Percentiles rank a stretch among this genome's conserved stretches.
Evolutionary conservation across 1,140 invertebrate species (phyloP).

Genomic region (Drosophila lini): DNA sequence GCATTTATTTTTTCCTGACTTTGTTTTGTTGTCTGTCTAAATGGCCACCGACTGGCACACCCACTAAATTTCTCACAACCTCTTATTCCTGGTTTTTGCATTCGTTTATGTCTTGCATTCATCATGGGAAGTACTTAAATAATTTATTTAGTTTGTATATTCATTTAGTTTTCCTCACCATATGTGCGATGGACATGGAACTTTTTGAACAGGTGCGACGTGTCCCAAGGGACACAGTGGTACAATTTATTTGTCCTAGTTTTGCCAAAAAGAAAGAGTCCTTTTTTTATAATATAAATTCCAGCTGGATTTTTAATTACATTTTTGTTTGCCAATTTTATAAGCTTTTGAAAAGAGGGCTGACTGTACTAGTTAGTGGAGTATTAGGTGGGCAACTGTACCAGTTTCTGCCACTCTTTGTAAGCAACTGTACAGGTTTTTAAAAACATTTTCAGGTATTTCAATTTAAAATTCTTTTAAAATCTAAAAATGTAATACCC

Average conservation of each 20-base stretch:
- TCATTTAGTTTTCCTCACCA: conserved; percentile 18
- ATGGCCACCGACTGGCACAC: conserved; percentile 47
- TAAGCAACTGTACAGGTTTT: not conserved
- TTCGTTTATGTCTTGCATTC: conserved; percentile 4
- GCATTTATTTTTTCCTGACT: conserved; percentile 35
- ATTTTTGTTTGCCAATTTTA: too few species aligned
- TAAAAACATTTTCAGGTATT: not conserved
- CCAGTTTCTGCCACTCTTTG: not conserved
- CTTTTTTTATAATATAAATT: not conserved
- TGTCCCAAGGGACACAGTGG: conserved; percentile 15
- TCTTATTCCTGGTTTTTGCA: conserved; percentile 8
- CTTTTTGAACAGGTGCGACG: conserved; percentile 41
- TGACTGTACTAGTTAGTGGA: not conserved
- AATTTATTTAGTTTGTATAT: conserved; percentile 45
- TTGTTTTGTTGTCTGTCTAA: conserved; percentile 23
- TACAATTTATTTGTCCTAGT: not conserved
- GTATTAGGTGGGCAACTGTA: conserved; percentile 11
- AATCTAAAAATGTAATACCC: not conserved
- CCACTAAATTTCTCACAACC: conserved; percentile 32
- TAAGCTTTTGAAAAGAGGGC: not conserved
- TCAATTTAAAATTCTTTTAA: not conserved
- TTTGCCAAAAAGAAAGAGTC: not conserved
- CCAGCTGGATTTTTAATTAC: not conserved
- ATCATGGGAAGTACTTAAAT: conserved; percentile 41
- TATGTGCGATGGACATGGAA: conserved; percentile 13